Evolutionary conservation across 2,888 invertebrate genomes (phyloP), one percentile per base, ranked within the genome.

Genomic region (Halictus ligatus): DNA sequence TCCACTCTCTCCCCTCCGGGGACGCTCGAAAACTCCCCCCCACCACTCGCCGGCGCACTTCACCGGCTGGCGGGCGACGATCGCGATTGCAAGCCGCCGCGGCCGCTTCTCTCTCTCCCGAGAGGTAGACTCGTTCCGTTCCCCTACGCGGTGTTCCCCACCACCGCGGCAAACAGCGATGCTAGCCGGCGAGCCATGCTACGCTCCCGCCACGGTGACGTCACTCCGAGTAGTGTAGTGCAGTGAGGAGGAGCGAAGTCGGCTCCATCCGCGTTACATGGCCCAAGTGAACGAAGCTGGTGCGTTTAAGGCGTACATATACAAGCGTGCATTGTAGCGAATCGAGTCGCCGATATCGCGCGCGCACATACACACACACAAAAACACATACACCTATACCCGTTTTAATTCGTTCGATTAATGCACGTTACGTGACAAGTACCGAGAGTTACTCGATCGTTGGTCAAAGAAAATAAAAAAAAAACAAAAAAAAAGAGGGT

Each of bases 151-250:
- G 80, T 79, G 21, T 77, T 50, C 91, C 93, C 94, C 92, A 92
- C 94, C 90, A 83, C 12, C 18, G 60, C 64, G 18, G 77, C 54
- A 69, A 78, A 71, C 87, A 89, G 89, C 90, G 90, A 78, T 91
- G 90, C 93, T 94, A 92, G 93, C 93, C 92, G 92, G 94, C 94
- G 94, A 95, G 94, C 94, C 94, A 88, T 93, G 58, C 89, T 93
- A 91, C 92, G 93, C 94, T 95, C 95, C 95, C 95, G 95, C 95
- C 95, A 95, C 93, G 94, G 95, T 95, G 95, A 95, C 95, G 95
- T 95, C 95, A 95, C 95, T 95, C 93, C 88, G 94, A 92, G 95
- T 95, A 94, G 95, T 94, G 95, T 95, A 95, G 95, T 95, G 95
- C 95, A 95, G 95, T 95, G 95, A 95, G 94, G 93, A 94, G 95